Conservation (phyloP, 2,113 vertebrate genomes). For the Gymnocephalus cernua region DNA sequence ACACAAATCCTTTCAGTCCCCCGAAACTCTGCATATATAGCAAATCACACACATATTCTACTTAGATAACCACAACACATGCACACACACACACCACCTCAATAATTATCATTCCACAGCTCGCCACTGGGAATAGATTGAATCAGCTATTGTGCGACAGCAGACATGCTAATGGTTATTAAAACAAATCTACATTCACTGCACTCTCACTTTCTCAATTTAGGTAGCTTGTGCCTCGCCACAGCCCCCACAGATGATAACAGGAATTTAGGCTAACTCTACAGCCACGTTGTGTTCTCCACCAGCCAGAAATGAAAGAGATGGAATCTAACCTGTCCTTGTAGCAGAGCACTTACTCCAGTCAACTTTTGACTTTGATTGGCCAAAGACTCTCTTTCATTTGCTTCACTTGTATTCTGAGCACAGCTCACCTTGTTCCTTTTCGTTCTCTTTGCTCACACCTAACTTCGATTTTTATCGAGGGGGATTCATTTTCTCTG, state of each 20-base stretch:
- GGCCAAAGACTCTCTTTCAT: conserved; percentile 50
- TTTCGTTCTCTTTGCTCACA: conserved; percentile 27
- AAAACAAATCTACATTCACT: conserved; percentile 64
- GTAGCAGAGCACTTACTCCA: conserved; percentile 29
- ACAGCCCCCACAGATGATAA: conserved; percentile 58
- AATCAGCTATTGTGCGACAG: conserved; percentile 40
- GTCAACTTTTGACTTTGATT: conserved; percentile 62
- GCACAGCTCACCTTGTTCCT: conserved; percentile 10
- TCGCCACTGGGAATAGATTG: conserved; percentile 32
- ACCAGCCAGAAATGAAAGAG: conserved; percentile 44
- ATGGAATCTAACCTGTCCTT: conserved; percentile 48
- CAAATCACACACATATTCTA: conserved; percentile 17
- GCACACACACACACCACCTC: conserved; percentile 31
- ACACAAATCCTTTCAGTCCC: conserved; percentile 68
- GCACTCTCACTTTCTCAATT: conserved; percentile 56
- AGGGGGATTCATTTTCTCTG: conserved; percentile 51
- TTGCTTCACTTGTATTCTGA: conserved; percentile 50
- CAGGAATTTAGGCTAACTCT: conserved; percentile 47
- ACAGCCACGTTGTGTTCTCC: conserved; percentile 48
- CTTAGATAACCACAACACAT: not conserved
- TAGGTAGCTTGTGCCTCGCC: conserved; percentile 46
- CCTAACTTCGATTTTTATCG: conserved; percentile 23
- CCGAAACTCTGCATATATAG: conserved; percentile 50
- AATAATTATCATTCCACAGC: conserved; percentile 57
- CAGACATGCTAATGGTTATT: conserved; percentile 61